A percentile compares a stretch with the other conserved stretches of the same genome.
Evolutionary conservation across 2,113 vertebrate genomes (phyloP).

Genomic region (Oostethus manadensis): DNA sequence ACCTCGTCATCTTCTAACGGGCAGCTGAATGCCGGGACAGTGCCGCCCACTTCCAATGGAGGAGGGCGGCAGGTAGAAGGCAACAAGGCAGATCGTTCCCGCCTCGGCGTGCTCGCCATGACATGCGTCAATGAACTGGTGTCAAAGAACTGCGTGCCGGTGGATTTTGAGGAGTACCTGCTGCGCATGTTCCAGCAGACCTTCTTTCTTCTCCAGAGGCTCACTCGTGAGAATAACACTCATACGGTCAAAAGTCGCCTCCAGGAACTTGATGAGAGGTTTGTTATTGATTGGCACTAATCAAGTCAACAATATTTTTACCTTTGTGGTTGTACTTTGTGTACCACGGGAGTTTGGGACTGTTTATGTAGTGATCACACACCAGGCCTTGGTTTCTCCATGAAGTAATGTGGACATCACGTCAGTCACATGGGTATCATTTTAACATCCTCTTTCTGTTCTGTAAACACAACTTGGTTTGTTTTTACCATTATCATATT

Average conservation of each 20-base stretch:
- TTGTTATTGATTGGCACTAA: constrained; percentile 9
- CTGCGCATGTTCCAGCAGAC: constrained; percentile 98
- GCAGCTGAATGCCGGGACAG: constrained; percentile 46
- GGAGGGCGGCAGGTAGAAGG: constrained; percentile 61
- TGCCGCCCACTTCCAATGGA: constrained; percentile 74
- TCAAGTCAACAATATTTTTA: too few species aligned
- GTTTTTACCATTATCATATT: neutral
- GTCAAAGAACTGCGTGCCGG: constrained; percentile 98
- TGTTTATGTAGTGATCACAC: neutral
- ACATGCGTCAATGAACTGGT: constrained; percentile 97
- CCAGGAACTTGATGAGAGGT: constrained; percentile 97
- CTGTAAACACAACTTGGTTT: neutral
- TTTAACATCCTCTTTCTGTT: neutral
- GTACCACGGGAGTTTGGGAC: neutral
- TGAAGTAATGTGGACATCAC: neutral
- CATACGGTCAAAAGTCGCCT: constrained; percentile 89
- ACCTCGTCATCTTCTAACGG: constrained; percentile 65
- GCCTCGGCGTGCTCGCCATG: constrained; percentile 92
- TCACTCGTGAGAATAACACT: constrained; percentile 89
- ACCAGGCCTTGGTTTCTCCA: constrained; percentile 13
- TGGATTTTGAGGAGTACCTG: constrained; percentile 97
- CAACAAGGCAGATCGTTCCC: constrained; percentile 75
- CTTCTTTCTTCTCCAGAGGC: constrained; percentile 96
- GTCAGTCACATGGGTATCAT: neutral
- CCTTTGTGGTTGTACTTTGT: too few species aligned